phyloP scores from a whole-genome alignment of 2,797 vertebrate genomes.

The Gephyroberyx darwinii region DNA sequence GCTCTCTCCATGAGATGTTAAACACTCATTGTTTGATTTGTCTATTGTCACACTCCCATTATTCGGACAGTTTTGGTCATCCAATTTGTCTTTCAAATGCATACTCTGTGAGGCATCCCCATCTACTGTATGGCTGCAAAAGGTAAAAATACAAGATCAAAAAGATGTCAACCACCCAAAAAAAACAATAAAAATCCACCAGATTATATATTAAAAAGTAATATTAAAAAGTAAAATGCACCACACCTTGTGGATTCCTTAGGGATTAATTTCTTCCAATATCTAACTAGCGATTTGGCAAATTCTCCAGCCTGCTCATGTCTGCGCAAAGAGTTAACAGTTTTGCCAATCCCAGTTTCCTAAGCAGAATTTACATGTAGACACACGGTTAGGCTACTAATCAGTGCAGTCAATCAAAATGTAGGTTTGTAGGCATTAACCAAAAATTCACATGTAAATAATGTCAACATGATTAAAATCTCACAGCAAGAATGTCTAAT shows the following conservation, averaged over 20 bases:
- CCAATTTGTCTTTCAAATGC: slow-evolving; percentile 44
- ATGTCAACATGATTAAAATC: slow-evolving; percentile 47
- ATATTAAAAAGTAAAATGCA: slow-evolving; percentile 12
- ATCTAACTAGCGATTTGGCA: slow-evolving; percentile 82
- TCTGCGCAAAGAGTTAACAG: slow-evolving; percentile 84
- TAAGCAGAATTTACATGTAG: slow-evolving; percentile 54
- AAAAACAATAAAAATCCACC: neutral
- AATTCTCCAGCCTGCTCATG: slow-evolving; percentile 81
- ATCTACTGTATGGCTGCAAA: slow-evolving; percentile 55
- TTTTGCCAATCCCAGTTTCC: slow-evolving; percentile 90
- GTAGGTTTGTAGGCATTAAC: no score
- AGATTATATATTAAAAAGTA: neutral
- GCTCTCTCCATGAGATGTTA: slow-evolving; percentile 37
- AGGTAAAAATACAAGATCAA: slow-evolving; percentile 17
- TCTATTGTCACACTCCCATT: slow-evolving; percentile 27
- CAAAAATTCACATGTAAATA: neutral
- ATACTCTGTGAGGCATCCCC: slow-evolving; percentile 28
- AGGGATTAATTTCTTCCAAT: slow-evolving; percentile 84
- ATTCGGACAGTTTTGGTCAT: slow-evolving; percentile 24
- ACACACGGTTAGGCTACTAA: neutral
- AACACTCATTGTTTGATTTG: slow-evolving; percentile 56
- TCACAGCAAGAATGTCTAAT: slow-evolving; percentile 87
- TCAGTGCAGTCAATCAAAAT: slow-evolving; percentile 13
- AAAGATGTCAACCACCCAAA: slow-evolving; percentile 1
- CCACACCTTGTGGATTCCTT: slow-evolving; percentile 78